Base-by-base conservation (phyloP, 2,888 invertebrate genomes). In the Tanaodytes sp. region DNA sequence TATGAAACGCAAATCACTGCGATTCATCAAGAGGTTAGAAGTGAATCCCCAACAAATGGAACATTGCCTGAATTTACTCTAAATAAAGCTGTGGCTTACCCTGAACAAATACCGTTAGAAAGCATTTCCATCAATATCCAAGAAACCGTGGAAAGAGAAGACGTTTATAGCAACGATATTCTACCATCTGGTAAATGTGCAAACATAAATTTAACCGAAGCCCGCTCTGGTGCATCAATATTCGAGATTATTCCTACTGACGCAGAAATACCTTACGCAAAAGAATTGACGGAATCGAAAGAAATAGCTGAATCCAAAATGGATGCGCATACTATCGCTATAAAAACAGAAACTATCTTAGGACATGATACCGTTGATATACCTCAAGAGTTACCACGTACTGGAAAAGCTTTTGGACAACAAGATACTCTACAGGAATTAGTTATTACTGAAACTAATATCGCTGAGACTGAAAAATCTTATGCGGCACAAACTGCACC, bases 401-500 rank as follows among this genome's bases (percentile, higher is more conserved):
- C 73, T n/a, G 75, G 76, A 9, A 82, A 80, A 63, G 86, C 86
- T 77, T 66, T 84, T 74, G 83, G 85, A 61, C 85, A 86, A 61
- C 87, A 87, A 79, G 87, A 88, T 33, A 87, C 87, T 14, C 72
- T 87, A 40, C 86, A 87, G 65, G 87, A 89, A 79, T 85, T 84
- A 9, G 59, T 82, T 1, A 54, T 84, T 8, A 80, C 86, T 1
- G 86, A 87, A 71, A 83, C 85, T 27, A 82, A 85, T 72, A 79
- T 88, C 19, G 87, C 84, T 8, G 86, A 87, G 58, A 86, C 85
- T 37, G 82, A 85, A 64, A 84, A 86, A 77, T 86, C 87, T 0
- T 83, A 85, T 66, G 83, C 83, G 62, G 86, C 86, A 65, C 80
- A 84, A 42, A 85, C 86, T 1, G 77, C 79, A 63, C 82, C 86